Percentiles rank a stretch among this genome's conserved stretches.
Evolutionary conservation across 2,797 vertebrate genomes (phyloP).

Genomic region (Oreochromis mossambicus): DNA sequence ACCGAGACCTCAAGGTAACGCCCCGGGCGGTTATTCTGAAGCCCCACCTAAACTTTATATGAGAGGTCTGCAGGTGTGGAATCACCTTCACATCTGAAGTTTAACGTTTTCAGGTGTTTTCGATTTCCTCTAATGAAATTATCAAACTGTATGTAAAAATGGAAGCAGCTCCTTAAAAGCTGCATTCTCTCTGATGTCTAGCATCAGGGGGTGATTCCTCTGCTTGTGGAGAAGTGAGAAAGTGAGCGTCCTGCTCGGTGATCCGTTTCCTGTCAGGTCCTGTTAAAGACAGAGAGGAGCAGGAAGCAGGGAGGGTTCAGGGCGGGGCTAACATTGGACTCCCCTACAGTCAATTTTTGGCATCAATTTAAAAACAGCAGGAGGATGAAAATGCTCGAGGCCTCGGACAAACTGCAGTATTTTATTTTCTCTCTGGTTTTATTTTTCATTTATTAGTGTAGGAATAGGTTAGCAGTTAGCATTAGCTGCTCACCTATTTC

Average conservation of each 20-base stretch:
- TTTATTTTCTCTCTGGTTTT: not conserved
- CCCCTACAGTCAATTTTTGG: not conserved
- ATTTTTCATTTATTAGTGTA: not conserved
- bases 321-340: not conserved
- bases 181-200: not conserved
- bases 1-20: conserved; percentile 89
- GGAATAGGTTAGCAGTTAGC: not conserved
- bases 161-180: not conserved
- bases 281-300: not conserved
- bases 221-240: not conserved
- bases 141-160: not conserved
- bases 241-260: not conserved
- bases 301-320: not conserved
- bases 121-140: not conserved
- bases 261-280: not conserved
- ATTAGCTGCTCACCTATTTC: not conserved
- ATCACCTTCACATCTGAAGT: not conserved
- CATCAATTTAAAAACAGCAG: not conserved
- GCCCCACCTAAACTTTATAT: not conserved
- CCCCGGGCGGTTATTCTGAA: not conserved
- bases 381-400: not conserved
- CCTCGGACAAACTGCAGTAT: not conserved
- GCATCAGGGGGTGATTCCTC: not conserved
- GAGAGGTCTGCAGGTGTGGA: not conserved
- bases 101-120: not conserved